phyloP scores from a whole-genome alignment of 2,113 vertebrate species.

The Vidua macroura region DNA sequence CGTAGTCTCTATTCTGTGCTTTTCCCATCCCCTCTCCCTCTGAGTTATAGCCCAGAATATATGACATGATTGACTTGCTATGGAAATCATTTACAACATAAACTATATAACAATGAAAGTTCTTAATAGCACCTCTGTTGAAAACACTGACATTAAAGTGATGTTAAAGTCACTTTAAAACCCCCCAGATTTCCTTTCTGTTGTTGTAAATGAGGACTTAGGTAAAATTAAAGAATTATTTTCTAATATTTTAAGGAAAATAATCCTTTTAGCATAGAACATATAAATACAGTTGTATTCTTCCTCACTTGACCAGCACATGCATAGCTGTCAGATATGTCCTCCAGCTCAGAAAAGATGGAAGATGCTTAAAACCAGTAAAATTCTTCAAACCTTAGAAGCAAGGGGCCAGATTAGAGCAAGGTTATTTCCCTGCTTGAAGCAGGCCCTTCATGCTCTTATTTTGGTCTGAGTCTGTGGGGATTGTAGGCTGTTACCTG shows the following conservation, averaged over 20 bases:
- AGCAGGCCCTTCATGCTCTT: neutral
- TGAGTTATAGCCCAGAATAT: neutral
- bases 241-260: neutral
- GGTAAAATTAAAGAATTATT: neutral
- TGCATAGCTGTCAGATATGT: neutral
- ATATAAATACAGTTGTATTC: neutral
- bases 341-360: neutral
- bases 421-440: neutral
- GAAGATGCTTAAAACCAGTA: neutral
- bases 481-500: neutral
- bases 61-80: neutral
- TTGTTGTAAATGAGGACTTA: neutral
- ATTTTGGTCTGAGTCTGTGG: neutral
- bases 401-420: neutral
- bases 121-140: neutral
- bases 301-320: neutral
- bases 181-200: neutral
- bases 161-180: neutral
- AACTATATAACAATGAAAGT: neutral
- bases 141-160: neutral
- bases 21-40: neutral
- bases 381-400: neutral
- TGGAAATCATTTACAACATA: neutral
- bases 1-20: neutral
- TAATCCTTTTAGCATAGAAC: neutral